These are phyloP conservation scores for Falco punctatus DNA, from an alignment of 2,113 vertebrate genomes.

Conservation along the genomic window DNA sequence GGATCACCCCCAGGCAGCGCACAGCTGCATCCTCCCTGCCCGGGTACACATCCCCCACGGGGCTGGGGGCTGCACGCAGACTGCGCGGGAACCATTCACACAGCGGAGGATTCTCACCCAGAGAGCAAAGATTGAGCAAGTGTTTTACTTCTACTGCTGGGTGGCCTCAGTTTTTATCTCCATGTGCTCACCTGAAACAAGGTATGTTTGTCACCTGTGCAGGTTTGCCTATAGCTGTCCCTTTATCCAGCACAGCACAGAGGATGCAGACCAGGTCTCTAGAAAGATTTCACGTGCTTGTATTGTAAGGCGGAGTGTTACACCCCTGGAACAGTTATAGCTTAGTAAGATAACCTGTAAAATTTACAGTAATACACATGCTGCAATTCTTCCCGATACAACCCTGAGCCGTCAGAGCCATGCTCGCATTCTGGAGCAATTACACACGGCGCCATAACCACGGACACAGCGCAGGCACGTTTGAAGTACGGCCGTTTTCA, in stretches of 20 bases:
- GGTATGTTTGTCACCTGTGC: background rate
- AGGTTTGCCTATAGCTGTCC: background rate
- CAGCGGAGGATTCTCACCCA: background rate
- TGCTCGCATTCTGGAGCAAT: background rate
- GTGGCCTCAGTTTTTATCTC: background rate
- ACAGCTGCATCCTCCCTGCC: background rate
- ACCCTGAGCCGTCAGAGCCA: background rate
- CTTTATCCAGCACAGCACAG: background rate
- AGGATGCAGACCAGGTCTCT: background rate
- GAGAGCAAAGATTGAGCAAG: background rate
- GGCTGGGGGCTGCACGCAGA: background rate
- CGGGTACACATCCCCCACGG: fast-evolving
- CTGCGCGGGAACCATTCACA: background rate
- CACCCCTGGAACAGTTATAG: background rate
- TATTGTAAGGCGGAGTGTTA: background rate
- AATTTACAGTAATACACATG: background rate
- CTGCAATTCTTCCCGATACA: background rate
- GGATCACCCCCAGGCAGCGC: too few species aligned
- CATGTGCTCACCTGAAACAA: background rate
- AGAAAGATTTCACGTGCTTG: background rate
- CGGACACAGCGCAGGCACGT: background rate
- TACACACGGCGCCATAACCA: background rate
- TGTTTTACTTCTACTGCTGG: background rate
- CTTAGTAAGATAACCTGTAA: background rate
- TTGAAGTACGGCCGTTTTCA: background rate